Conservation (phyloP, 2,113 vertebrate species). For the Colius striatus region DNA sequence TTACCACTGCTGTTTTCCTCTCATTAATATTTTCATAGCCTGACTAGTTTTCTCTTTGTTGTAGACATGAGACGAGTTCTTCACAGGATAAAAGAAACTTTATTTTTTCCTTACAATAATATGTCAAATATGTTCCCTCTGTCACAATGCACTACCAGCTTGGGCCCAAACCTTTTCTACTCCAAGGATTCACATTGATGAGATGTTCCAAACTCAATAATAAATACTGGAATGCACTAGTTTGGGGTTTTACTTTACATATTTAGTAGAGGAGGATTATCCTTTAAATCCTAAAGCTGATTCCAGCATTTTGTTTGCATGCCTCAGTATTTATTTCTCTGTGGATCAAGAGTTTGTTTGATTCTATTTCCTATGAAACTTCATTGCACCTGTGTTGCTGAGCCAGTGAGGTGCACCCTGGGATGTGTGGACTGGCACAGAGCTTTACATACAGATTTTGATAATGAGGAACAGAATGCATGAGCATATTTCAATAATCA, state of each 20-base stretch:
- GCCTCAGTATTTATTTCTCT: neutral
- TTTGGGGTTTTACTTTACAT: neutral
- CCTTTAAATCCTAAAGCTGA: neutral
- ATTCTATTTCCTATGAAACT: neutral
- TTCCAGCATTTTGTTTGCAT: neutral
- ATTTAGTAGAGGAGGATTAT: neutral
- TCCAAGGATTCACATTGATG: neutral
- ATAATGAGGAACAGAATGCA: neutral
- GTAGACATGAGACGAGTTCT: neutral
- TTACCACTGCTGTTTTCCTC: neutral
- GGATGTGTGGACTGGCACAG: neutral
- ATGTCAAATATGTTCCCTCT: neutral
- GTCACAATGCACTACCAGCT: neutral
- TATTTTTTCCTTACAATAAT: neutral
- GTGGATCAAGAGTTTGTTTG: neutral
- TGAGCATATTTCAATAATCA: neutral
- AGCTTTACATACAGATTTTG: neutral
- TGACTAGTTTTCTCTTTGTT: neutral
- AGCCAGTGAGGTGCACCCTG: neutral
- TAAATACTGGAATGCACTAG: neutral
- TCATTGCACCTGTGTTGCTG: fast-evolving
- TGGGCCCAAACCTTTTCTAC: neutral
- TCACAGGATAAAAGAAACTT: neutral
- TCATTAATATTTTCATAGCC: neutral
- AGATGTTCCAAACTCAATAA: neutral